Evolutionary conservation across 2,113 vertebrate genomes (phyloP).

Genomic region (Onychorhynchus coronatus): DNA sequence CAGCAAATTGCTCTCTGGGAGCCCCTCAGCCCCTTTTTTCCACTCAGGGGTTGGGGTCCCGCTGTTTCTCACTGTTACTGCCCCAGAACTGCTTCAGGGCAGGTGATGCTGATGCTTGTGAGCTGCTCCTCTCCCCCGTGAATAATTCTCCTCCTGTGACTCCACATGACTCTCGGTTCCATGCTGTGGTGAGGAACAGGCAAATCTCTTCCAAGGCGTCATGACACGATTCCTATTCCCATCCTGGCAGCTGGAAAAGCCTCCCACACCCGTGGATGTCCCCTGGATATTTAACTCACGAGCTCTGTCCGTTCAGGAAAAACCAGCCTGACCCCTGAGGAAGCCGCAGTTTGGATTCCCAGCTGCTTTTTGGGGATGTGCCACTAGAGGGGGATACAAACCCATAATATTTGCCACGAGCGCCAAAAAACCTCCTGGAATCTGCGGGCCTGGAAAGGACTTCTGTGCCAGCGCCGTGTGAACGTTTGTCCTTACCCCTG

Average conservation of each 20-base stretch:
- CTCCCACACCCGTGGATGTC: fast-evolving
- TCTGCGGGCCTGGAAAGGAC: not conserved
- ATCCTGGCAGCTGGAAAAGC: not conserved
- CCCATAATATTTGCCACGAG: not conserved
- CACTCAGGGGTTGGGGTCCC: fast-evolving
- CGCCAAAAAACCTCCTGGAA: not conserved
- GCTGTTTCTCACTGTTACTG: fast-evolving
- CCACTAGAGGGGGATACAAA: constrained; percentile 62
- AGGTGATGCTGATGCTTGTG: no score
- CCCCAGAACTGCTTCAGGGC: not conserved
- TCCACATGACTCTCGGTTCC: not conserved
- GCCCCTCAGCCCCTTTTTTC: not conserved
- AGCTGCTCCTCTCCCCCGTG: not conserved
- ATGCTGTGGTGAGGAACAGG: not conserved
- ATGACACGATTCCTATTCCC: fast-evolving
- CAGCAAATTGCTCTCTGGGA: not conserved
- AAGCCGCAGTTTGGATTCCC: not conserved
- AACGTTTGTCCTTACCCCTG: not conserved
- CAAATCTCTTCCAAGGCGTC: not conserved
- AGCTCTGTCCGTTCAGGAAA: not conserved
- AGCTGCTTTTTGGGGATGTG: not conserved
- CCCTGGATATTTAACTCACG: fast-evolving
- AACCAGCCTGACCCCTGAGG: not conserved
- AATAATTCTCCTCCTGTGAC: not conserved
- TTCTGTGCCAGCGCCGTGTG: not conserved